Base-by-base conservation (phyloP, 1,140 invertebrate species). In the Oreohelix idahoensis region DNA sequence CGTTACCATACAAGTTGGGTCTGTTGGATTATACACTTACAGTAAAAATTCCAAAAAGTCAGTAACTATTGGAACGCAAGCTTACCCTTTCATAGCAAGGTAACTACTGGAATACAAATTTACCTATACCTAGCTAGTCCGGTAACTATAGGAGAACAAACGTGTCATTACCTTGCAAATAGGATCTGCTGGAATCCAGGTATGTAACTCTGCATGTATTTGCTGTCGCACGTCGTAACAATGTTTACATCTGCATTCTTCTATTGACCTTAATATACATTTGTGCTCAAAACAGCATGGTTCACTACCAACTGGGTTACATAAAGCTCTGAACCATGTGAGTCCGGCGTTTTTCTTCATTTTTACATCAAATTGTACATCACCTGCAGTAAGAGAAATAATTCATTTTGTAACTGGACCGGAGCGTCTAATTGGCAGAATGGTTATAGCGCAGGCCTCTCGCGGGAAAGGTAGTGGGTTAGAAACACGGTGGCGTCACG, bases 231-330 rank as follows among this genome's bases (percentile, higher is more conserved):
- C 29, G 69, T 86, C 86, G 8, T 69, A 83, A 42, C 84, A 85
- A 39, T 36, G 20, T 8, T 23, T 20, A 83, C 84, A 85, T 15
- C 39, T 23, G 66, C 86, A 86, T 26, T 81, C 23, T 32, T 85
- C 71, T 35, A n/a, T 13, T 23, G 69, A 15, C 32, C 51, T 71
- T 58, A 69, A 71, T 2, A n/a, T 35, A 45, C 86, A 86, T 32
- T 29, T 39, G 71, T 78, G 73, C 32, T 82, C 42, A 71, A 81
- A 84, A 73, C 86, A 86, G 51, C 86, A 86, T 26, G 86, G 86
- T 8, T 63, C 73, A 38, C 36, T 32, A 26, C 86, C 86, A n/a
- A 79, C 45, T 23, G 84, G 81, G 69, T 86, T 51, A 79, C 86
- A 86, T 49, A 86, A 70, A 13, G 84, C 86, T 35, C 86, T 58